These are phyloP conservation scores for Nesoenas mayeri DNA, from an alignment of 2,113 vertebrate genomes.

Conservation along the genomic window DNA sequence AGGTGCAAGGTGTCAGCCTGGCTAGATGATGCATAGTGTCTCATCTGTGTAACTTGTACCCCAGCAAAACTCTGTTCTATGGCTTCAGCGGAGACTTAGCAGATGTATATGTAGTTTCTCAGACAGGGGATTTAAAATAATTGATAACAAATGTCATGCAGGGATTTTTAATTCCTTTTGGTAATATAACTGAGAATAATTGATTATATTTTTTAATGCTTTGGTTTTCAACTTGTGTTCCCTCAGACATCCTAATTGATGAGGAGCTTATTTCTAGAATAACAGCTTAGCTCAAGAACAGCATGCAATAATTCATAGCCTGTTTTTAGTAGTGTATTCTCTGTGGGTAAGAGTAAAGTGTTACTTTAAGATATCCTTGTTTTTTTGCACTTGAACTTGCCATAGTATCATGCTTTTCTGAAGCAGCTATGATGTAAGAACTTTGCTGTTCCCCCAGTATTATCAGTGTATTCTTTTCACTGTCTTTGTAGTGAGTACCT, in stretches of 20 bases:
- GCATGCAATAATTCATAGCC: background rate
- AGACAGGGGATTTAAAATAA: background rate
- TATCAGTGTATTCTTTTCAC: slow-evolving; percentile 44
- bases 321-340: background rate
- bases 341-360: background rate
- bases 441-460: slow-evolving; percentile 7
- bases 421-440: slow-evolving; percentile 34
- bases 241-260: background rate
- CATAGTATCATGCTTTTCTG: background rate
- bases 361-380: background rate
- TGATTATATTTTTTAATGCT: background rate
- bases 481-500: slow-evolving; percentile 38
- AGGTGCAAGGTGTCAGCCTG: background rate
- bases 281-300: background rate
- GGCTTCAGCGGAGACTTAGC: background rate
- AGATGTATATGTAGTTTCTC: background rate
- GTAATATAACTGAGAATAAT: background rate
- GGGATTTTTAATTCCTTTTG: background rate
- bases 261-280: background rate
- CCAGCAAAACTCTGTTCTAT: background rate
- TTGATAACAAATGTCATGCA: background rate
- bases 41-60: background rate
- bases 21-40: background rate
- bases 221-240: background rate
- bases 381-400: background rate